phyloP scores from a whole-genome alignment of 2,888 invertebrate species.

The Eilema griseolum region DNA sequence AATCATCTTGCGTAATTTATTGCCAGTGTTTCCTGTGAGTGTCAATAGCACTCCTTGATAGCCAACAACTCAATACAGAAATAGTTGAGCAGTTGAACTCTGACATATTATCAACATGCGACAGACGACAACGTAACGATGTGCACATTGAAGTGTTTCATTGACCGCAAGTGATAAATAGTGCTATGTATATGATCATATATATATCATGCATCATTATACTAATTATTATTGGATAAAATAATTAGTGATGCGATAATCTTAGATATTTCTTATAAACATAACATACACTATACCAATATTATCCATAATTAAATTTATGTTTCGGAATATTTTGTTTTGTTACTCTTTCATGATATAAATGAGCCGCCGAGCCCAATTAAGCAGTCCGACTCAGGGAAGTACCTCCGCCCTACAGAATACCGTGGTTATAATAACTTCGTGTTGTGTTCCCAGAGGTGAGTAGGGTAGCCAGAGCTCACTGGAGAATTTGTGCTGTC shows the following conservation, averaged over 20 bases:
- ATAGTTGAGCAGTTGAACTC: constrained; percentile 44
- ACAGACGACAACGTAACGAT: constrained; percentile 33
- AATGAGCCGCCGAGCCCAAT: too few species aligned
- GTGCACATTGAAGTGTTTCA: constrained; percentile 45
- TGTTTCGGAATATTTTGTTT: not conserved
- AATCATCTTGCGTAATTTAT: constrained; percentile 14
- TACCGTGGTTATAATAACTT: too few species aligned
- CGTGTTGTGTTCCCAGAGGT: too few species aligned
- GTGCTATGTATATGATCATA: constrained; percentile 27
- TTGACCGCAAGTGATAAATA: constrained; percentile 47
- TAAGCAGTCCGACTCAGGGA: too few species aligned
- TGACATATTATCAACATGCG: constrained; percentile 49
- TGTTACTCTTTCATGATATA: not conserved
- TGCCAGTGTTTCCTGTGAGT: constrained; percentile 32
- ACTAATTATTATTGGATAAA: not conserved
- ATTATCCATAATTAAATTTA: not conserved
- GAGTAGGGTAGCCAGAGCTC: too few species aligned
- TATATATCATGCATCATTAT: not conserved
- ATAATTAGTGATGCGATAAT: not conserved
- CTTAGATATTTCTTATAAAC: too few species aligned
- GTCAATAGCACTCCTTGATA: constrained; percentile 42
- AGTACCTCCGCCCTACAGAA: too few species aligned
- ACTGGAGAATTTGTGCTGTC: too few species aligned
- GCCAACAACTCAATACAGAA: constrained; percentile 40
- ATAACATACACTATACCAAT: too few species aligned